Conservation (phyloP, 2,113 vertebrate genomes). For the Dunckerocampus dactyliophorus region DNA sequence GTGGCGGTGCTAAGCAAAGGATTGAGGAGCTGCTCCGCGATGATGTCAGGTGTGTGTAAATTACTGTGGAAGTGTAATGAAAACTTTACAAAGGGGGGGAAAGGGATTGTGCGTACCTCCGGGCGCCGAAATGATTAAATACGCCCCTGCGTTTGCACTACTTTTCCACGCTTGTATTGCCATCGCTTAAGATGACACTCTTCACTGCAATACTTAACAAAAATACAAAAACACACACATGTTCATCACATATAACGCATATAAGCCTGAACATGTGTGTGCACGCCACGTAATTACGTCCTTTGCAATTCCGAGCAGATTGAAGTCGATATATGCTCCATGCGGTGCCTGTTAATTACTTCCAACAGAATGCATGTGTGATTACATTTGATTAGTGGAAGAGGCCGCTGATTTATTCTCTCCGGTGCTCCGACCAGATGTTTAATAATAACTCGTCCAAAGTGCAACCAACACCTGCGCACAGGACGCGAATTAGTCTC, state of each 20-base stretch:
- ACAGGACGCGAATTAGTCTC: too few relatives aligned
- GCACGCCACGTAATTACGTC: conserved; percentile 30
- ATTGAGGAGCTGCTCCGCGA: too few relatives aligned
- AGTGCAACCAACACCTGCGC: not conserved
- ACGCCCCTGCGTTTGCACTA: not conserved
- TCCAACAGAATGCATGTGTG: conserved; percentile 42
- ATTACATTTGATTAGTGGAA: conserved; percentile 67
- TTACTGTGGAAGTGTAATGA: not conserved
- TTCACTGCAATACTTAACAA: not conserved
- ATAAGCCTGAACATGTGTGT: not conserved
- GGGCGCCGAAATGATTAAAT: not conserved
- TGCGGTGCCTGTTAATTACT: conserved; percentile 52
- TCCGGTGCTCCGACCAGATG: conserved; percentile 56
- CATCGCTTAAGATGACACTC: not conserved
- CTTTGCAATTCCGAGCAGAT: conserved; percentile 34
- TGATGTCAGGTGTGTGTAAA: not conserved
- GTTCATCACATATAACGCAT: not conserved
- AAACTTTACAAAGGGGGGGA: not conserved
- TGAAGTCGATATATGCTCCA: conserved; percentile 26
- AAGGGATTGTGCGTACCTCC: not conserved
- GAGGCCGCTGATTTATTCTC: conserved; percentile 63
- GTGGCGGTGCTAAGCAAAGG: too few relatives aligned
- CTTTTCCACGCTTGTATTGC: not conserved
- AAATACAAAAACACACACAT: not conserved
- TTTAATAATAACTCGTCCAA: conserved; percentile 13